Base-by-base conservation (phyloP, 2,113 vertebrate genomes). In the Oreotrochilus melanogaster region DNA sequence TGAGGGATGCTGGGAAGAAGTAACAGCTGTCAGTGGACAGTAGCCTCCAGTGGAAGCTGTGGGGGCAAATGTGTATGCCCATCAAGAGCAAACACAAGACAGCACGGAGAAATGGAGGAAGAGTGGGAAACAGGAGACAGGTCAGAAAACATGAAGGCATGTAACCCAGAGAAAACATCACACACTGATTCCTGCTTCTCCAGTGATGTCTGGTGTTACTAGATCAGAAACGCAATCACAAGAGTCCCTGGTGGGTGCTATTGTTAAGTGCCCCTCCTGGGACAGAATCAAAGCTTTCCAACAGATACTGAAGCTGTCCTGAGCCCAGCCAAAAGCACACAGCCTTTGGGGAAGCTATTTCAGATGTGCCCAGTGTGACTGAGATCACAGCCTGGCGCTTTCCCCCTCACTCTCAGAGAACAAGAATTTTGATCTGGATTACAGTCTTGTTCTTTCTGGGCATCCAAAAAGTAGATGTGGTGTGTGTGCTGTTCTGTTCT, bases 391-490 rank as follows among this genome's bases (percentile, higher is more conserved):
- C 47, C 61, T 95, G 92, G 58, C 28, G 61, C 65, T 67, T 64
- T 51, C 53, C 73, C n/a, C 73, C 54, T 71, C 31, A 25, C 27
- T 53, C 86, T 86, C 66, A 79, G 33, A 61, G 78, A 92, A 88
- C 62, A 94, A 88, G 90, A 93, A 78, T 65, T 85, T 94, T 93
- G 75, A 93, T 89, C 91, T 91, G 94, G 69, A 96, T 87, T 64
- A 88, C 33, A 72, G 58, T 31, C 80, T 85, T 67, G 5, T 62
- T 79, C 86, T 71, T 88, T 84, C 62, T 78, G 74, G 74, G 69
- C 30, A 70, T 71, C 54, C 31, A 17, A 92, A 95, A 96, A 90
- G 16, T 82, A 79, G 61, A 96, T 91, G 70, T 56, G 78, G 31
- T 61, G 67, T 39, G 25, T 81, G 76, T 71, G 73, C 66, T 90